Base-by-base conservation (phyloP, 1,140 invertebrate species). In the Penaeus japonicus region DNA sequence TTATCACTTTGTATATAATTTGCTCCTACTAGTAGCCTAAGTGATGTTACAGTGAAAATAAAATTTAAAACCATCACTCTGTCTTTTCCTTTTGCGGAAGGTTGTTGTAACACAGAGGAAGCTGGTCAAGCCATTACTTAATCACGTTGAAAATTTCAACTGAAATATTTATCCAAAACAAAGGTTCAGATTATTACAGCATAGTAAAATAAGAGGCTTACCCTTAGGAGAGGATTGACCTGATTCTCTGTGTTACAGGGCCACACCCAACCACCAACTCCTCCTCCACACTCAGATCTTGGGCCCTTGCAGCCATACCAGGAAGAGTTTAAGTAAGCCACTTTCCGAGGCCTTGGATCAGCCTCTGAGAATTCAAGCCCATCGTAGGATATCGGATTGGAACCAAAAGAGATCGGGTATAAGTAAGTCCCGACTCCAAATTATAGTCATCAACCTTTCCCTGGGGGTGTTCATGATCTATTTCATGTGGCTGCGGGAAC, bases 161-260 rank as follows among this genome's bases (percentile, higher is more conserved):
- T 7, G 10, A 47, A 7, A 47, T 47, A 15, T 47, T 7, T 65
- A 65, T 3, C 4, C 20, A 65, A 7, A 65, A 10, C 20, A 20
- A n/a, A n/a, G 30, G 30, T 70, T 15, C 62, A 70, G 30, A 70
- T 70, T 70, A 30, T 30, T 18, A 1, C 62, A 70, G 30, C 62
- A 70, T 0, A 70, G 62, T 12, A 47, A 47, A 47, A 1, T 47
- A 12, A 7, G 15, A 47, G 10, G 47, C 47, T 47, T 12, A 47
- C 47, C 47, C 10, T 47, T 7, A 15, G 10, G 15, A 53, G 54
- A n/a, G 78, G 18, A 82, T 17, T n/a, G 47, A 73, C 62, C 75
- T 84, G 83, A 84, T 54, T 30, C n/a, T 84, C 62, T 85, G 53
- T 85, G 73, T 85, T 85, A 22, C 84, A 85, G 84, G 73, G 73